Evolutionary conservation across 2,888 invertebrate genomes (phyloP).

Genomic region (Barypeithes pellucidus): DNA sequence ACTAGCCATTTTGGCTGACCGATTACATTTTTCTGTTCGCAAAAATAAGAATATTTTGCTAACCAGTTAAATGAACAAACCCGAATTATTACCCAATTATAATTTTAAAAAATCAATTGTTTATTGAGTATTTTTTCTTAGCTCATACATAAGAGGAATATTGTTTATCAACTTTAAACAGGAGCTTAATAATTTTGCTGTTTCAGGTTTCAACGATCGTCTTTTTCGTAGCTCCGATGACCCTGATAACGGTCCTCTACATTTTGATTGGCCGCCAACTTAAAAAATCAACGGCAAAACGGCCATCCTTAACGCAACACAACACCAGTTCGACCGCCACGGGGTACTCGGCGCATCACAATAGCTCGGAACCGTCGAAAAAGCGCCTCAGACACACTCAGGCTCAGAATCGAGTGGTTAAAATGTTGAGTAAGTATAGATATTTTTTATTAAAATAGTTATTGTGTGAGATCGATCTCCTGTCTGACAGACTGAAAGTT

Average conservation of each 20-base stretch:
- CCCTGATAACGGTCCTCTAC: slow-evolving; percentile 87
- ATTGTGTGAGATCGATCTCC: too few relatives aligned
- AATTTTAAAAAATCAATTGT: too few relatives aligned
- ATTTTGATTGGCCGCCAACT: slow-evolving; percentile 83
- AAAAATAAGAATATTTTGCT: too few relatives aligned
- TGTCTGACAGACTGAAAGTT: too few relatives aligned
- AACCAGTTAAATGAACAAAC: too few relatives aligned
- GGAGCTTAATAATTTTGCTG: not conserved
- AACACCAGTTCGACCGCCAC: slow-evolving; percentile 43
- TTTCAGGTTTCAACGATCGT: slow-evolving; percentile 79
- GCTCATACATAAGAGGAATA: too few relatives aligned
- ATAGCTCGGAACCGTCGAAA: slow-evolving; percentile 49
- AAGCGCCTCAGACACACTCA: slow-evolving; percentile 61
- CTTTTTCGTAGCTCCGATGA: slow-evolving; percentile 91
- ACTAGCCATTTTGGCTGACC: too few relatives aligned
- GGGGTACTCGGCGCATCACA: slow-evolving; percentile 51
- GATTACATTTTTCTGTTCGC: too few relatives aligned
- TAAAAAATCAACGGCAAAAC: slow-evolving; percentile 74
- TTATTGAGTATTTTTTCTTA: too few relatives aligned
- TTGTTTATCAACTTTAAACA: too few relatives aligned
- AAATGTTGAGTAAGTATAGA: slow-evolving; percentile 83
- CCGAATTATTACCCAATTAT: too few relatives aligned
- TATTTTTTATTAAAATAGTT: too few relatives aligned
- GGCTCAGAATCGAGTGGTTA: slow-evolving; percentile 77
- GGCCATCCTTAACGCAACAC: slow-evolving; percentile 65